Conservation (phyloP, 2,888 invertebrate genomes). For the Trissonchulus latispiculum region DNA sequence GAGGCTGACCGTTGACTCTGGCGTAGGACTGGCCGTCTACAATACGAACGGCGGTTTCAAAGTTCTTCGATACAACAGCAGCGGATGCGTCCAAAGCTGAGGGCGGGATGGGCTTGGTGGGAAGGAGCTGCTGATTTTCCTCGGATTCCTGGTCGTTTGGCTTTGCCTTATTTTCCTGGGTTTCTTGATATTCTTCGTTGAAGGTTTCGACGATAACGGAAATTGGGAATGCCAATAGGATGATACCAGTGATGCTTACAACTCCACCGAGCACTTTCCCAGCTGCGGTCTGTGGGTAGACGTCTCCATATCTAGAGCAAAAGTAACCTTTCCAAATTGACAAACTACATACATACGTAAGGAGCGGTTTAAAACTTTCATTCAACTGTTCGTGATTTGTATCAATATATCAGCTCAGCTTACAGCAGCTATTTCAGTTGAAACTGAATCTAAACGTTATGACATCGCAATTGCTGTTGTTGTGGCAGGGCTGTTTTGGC, state of each 20-base stretch:
- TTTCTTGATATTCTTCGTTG: slow-evolving; percentile 6
- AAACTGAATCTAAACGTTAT: too few relatives aligned
- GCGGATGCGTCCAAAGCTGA: neutral
- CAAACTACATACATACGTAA: too few relatives aligned
- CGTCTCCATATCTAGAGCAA: slow-evolving; percentile 16
- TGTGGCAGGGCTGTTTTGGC: too few relatives aligned
- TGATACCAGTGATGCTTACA: slow-evolving; percentile 19
- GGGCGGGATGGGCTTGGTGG: neutral
- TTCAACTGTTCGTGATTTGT: too few relatives aligned
- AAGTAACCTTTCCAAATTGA: too few relatives aligned
- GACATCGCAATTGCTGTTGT: too few relatives aligned
- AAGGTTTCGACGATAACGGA: slow-evolving; percentile 23
- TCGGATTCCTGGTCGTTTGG: neutral
- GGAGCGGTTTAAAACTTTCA: too few relatives aligned
- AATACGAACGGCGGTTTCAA: neutral
- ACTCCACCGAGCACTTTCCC: slow-evolving; percentile 20
- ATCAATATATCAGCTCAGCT: too few relatives aligned
- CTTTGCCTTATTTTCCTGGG: neutral
- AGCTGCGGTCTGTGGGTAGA: slow-evolving; percentile 2
- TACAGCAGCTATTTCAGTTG: too few relatives aligned
- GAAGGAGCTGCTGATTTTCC: neutral
- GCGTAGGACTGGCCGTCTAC: neutral
- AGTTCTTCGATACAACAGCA: neutral
- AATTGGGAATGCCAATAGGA: slow-evolving; percentile 23
- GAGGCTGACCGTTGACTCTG: neutral